Conservation (phyloP, 1,140 invertebrate genomes). For the Zaprionus inermis region DNA sequence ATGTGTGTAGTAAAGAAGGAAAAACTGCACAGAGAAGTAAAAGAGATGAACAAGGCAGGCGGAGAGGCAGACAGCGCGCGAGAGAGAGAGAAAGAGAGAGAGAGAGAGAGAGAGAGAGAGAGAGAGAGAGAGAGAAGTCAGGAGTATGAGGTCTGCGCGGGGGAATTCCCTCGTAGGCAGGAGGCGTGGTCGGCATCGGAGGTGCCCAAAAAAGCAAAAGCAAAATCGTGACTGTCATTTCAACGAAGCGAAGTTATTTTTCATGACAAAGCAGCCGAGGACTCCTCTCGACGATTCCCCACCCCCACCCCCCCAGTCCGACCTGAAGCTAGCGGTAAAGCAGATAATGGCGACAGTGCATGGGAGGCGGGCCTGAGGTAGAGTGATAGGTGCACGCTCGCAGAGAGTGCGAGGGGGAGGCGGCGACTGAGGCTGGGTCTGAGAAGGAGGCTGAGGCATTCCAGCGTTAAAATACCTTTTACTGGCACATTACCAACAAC, state of each 20-base stretch:
- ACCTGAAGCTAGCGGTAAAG: conserved; percentile 34
- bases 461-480: conserved; percentile 81
- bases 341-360: conserved; percentile 41
- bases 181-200: conserved; percentile 35
- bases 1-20: conserved; percentile 37
- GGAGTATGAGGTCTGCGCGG: background rate
- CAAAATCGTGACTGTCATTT: conserved; percentile 81
- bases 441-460: conserved; percentile 42
- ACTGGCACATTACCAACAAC: conserved; percentile 74
- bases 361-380: background rate
- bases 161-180: background rate
- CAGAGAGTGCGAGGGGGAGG: background rate
- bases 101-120: conserved; percentile 7
- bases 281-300: conserved; percentile 30
- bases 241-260: conserved; percentile 81
- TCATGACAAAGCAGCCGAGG: conserved; percentile 75
- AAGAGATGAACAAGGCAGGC: conserved; percentile 28
- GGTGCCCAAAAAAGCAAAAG: conserved; percentile 52
- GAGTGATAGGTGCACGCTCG: conserved; percentile 30
- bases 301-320: background rate
- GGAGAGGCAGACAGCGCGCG: conserved; percentile 5
- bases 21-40: conserved; percentile 24
- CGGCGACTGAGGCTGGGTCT: background rate
- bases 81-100: conserved; percentile 24
- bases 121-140: conserved; percentile 34